Conservation (phyloP, 2,113 vertebrate genomes). For the Rattus rattus region DNA sequence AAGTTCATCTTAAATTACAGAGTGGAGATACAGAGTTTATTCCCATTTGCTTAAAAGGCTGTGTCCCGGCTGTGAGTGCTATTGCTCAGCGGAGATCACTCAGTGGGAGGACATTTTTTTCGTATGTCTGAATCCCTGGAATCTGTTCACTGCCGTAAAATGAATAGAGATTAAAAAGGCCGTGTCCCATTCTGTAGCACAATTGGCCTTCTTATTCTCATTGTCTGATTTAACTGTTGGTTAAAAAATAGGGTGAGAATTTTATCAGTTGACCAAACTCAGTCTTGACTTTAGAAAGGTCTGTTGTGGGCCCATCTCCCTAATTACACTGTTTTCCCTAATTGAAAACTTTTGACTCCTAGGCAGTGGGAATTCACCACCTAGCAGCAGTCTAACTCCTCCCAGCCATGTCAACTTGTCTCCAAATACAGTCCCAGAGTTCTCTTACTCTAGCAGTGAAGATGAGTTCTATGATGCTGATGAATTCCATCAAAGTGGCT, state of each 20-base stretch:
- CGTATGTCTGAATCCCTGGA: not conserved
- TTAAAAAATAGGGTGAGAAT: constrained; percentile 32
- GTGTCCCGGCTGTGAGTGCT: not conserved
- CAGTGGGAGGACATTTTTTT: not conserved
- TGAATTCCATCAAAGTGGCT: constrained; percentile 96
- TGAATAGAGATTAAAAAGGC: not conserved
- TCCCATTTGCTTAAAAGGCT: constrained; percentile 44
- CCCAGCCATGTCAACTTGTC: constrained; percentile 96
- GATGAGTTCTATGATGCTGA: constrained; percentile 99
- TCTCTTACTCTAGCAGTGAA: constrained; percentile 99
- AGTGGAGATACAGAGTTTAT: not conserved
- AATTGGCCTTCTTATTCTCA: constrained; percentile 25
- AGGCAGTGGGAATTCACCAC: constrained; percentile 96
- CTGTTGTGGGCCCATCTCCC: not conserved
- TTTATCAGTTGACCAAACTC: constrained; percentile 42
- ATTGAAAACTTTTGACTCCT: constrained; percentile 51
- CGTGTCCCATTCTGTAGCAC: not conserved
- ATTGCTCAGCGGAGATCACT: not conserved
- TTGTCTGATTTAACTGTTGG: constrained; percentile 27
- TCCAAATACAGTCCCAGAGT: constrained; percentile 96
- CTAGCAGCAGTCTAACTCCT: constrained; percentile 95
- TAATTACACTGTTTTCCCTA: constrained; percentile 46
- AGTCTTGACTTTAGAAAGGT: constrained; percentile 41
- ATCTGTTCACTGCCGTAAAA: not conserved
- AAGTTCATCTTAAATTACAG: not conserved